phyloP scores from a whole-genome alignment of 1,140 invertebrate species.

The Stratiolaelaps scimitus region DNA sequence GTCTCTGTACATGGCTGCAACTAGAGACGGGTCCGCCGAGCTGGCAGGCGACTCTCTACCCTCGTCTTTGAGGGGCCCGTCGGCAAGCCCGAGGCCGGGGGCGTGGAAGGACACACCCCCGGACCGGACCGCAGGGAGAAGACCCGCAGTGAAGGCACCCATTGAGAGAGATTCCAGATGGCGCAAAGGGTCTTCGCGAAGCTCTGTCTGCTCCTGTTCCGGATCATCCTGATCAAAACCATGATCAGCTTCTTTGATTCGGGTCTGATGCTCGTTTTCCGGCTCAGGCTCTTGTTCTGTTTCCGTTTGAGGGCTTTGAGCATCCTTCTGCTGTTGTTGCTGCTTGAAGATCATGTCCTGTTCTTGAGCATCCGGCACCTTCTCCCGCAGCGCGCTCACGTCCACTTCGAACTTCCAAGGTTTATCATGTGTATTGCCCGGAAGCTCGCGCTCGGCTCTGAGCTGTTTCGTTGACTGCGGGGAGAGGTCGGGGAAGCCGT shows the following conservation, averaged over 20 bases:
- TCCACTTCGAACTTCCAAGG: constrained; percentile 26
- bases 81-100: constrained; percentile 36
- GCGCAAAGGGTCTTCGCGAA: constrained; percentile 53
- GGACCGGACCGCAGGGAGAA: constrained; percentile 9
- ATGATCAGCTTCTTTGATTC: too few relatives aligned
- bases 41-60: constrained; percentile 15
- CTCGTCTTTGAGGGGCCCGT: constrained; percentile 24
- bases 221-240: constrained; percentile 32
- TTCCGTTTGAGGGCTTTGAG: too few relatives aligned
- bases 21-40: constrained; percentile 31
- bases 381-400: constrained; percentile 8
- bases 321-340: too few relatives aligned
- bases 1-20: constrained; percentile 36
- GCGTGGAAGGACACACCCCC: constrained; percentile 36
- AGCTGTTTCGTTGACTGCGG: constrained; percentile 18
- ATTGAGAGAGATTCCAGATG: constrained; percentile 65
- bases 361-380: too few relatives aligned
- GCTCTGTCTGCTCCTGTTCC: constrained; percentile 34
- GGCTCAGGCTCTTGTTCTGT: too few relatives aligned
- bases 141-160: constrained; percentile 52
- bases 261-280: too few relatives aligned
- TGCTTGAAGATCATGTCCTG: too few relatives aligned
- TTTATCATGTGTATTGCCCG: background rate
- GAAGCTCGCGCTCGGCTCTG: constrained; percentile 26
- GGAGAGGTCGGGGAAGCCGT: constrained; percentile 27